Conservation (phyloP, 2,797 vertebrate genomes). For the Trichosurus vulpecula region DNA sequence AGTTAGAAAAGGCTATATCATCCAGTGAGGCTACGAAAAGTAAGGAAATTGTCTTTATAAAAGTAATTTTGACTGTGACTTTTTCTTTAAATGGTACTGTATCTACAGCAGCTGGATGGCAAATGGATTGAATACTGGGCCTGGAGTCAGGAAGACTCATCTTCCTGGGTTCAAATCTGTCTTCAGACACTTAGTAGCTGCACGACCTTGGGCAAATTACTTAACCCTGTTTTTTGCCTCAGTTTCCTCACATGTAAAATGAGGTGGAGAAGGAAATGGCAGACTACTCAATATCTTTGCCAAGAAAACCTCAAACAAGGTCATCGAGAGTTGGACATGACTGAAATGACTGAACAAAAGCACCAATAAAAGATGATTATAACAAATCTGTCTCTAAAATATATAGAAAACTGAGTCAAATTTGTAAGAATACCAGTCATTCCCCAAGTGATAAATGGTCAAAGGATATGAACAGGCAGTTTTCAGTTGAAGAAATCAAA, state of each 20-base stretch:
- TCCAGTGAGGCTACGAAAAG: constrained; percentile 88
- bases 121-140: neutral
- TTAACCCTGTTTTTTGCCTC: neutral
- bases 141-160: neutral
- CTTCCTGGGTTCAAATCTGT: neutral
- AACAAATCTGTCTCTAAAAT: neutral
- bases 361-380: constrained; percentile 17
- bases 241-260: neutral
- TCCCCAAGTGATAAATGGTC: too few species aligned
- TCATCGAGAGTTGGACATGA: neutral
- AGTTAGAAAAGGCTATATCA: constrained; percentile 90
- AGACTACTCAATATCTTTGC: neutral
- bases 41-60: constrained; percentile 79
- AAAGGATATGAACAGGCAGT: too few species aligned
- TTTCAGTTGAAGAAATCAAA: too few species aligned
- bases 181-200: neutral
- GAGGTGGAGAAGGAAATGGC: neutral
- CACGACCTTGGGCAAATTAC: neutral
- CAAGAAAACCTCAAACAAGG: neutral
- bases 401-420: too few species aligned
- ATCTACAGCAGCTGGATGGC: neutral
- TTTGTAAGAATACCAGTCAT: too few species aligned
- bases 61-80: constrained; percentile 23
- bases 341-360: neutral
- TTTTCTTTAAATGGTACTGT: constrained; percentile 37